Base-by-base conservation (phyloP, 2,797 vertebrate genomes). In the Pangasius macronema region DNA sequence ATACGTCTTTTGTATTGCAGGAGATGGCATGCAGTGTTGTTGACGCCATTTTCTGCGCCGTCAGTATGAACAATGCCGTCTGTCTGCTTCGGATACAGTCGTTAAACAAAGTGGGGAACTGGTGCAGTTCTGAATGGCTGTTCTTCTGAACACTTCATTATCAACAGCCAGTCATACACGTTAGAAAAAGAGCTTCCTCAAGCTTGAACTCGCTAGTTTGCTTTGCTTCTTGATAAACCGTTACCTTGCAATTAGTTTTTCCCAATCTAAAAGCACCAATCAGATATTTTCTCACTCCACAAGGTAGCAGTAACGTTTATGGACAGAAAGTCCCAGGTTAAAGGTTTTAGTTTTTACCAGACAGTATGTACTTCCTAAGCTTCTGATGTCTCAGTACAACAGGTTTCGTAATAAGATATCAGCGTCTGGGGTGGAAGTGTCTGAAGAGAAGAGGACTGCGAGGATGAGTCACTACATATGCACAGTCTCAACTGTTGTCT, bases 381-480 rank as follows among this genome's bases (percentile, higher is more conserved):
- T 27, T 77, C 75, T 3, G 49, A 76, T 30, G 3, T 53, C 24
- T 53, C 75, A 51, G 14, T 53, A 77, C 75, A 77, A 77, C 36
- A 36, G 33, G 55, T 80, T 81, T 61, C 14, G 20, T 81, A 81
- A 81, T 61, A 42, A n/a, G 79, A 42, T 33, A 81, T 42, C 55
- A 81, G 13, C 33, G 57, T 81, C 55, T 61, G 79, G 57, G 36
- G 22, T 61, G 77, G 20, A 80, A 80, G 33, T 24, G 33, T n/a
- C 55, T 61, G 53, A 59, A 59, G 55, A 53, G 51, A 55, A 79
- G 8, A 79, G 16, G 51, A 42, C 79, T 61, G 57, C 2, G 36
- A 81, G 10, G 79, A 42, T 61, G 79, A 81, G 55, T 81, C 79
- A 81, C 24, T 61, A 27, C 55, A 81, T 81, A 81, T 81, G 79